Evolutionary conservation across 2,888 invertebrate species (phyloP).

Genomic region (Heliconius erato): DNA sequence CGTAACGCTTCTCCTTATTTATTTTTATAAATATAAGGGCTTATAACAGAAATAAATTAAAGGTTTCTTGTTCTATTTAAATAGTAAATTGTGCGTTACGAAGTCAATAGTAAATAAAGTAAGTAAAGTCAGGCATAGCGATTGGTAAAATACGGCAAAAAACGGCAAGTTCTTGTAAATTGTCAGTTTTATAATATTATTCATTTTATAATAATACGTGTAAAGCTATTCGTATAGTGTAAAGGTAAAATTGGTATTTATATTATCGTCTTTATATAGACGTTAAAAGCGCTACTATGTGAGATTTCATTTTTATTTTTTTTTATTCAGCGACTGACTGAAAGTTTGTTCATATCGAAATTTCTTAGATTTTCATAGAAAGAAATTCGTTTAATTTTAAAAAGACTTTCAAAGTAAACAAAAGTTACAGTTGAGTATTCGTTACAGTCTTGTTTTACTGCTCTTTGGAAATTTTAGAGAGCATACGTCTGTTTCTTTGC

Average conservation of each 20-base stretch:
- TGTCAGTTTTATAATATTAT: not conserved
- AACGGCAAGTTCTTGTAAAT: slow-evolving; percentile 26
- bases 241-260: slow-evolving; percentile 30
- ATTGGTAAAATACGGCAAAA: slow-evolving; percentile 22
- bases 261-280: slow-evolving; percentile 27
- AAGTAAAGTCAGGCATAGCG: not conserved
- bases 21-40: not conserved
- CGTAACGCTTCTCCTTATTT: not conserved
- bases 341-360: not conserved
- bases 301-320: not conserved
- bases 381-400: not conserved
- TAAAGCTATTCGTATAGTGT: not conserved
- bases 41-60: not conserved
- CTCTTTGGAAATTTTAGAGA: slow-evolving; percentile 40
- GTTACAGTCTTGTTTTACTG: slow-evolving; percentile 50
- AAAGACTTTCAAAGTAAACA: not conserved
- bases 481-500: not conserved
- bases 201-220: not conserved
- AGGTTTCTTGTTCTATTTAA: not conserved
- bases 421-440: slow-evolving; percentile 51
- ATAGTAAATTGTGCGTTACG: slow-evolving; percentile 9
- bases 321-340: not conserved
- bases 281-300: slow-evolving; percentile 25
- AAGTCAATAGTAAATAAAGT: not conserved
- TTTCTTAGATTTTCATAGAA: not conserved